phyloP scores from a whole-genome alignment of 2,797 vertebrate genomes.

The Scomberomorus guttatus region DNA sequence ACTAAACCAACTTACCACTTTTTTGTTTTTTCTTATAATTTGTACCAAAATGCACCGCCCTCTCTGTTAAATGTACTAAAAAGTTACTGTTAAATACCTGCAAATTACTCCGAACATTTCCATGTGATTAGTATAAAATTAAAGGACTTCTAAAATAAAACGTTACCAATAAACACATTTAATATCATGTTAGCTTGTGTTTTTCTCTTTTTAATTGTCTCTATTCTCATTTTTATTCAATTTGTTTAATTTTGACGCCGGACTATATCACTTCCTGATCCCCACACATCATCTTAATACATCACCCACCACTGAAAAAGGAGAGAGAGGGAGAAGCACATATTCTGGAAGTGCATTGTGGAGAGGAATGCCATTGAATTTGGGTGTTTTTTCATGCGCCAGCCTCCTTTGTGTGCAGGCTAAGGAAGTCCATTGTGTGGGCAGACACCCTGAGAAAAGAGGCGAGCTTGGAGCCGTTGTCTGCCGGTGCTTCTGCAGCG shows the following conservation, averaged over 20 bases:
- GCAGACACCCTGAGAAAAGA: constrained; percentile 86
- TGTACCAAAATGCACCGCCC: too few species aligned
- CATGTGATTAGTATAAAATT: too few species aligned
- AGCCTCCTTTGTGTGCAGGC: constrained; percentile 83
- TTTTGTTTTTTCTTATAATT: too few species aligned
- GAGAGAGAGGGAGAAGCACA: constrained; percentile 69
- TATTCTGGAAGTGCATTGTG: constrained; percentile 80
- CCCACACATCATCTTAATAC: constrained; percentile 58
- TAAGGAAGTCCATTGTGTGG: constrained; percentile 86
- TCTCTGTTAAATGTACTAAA: too few species aligned
- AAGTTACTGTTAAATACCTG: too few species aligned
- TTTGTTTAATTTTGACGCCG: constrained; percentile 11
- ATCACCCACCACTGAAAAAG: constrained; percentile 51
- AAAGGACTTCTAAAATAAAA: too few species aligned
- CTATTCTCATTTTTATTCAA: neutral
- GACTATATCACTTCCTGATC: constrained; percentile 57
- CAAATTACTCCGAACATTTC: too few species aligned
- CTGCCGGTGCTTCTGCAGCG: constrained; percentile 79
- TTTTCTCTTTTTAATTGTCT: neutral
- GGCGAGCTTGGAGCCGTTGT: constrained; percentile 82
- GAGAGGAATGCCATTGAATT: constrained; percentile 87
- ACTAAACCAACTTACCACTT: too few species aligned
- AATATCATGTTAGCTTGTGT: neutral
- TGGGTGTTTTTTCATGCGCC: constrained; percentile 82
- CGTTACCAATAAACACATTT: too few species aligned